Base-by-base conservation (phyloP, 1,140 invertebrate species). In the Cydia fagiglandana region DNA sequence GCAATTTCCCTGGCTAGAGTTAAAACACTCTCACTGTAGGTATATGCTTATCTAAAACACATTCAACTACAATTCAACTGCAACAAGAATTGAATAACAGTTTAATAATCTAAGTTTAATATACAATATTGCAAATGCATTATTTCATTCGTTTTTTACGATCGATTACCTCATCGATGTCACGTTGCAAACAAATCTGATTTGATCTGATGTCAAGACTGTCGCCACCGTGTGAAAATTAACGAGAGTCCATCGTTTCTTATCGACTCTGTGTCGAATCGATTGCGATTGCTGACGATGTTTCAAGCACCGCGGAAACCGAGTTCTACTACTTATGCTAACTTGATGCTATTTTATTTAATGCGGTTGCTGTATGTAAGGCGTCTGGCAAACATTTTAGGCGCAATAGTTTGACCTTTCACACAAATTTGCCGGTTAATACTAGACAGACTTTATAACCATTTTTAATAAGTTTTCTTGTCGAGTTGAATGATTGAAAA, bases 191-290 rank as follows among this genome's bases (percentile, higher is more conserved):
- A 56, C 20, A 56, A 47, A 17, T 24, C 56, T 24, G 28, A 66
- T 66, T 9, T 34, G 24, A 30, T n/a, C n/a, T 24, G 24, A 24
- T 24, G 17, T 34, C 64, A 34, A 66, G 24, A 28, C 28, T 7
- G 24, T 66, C 6, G 4, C 13, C 28, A n/a, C 64, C 28, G 64
- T 66, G 64, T 66, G 64, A 66, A 66, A 66, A 66, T 66, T 7
- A 34, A 66, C 30, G 5, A 66, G 13, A 64, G n/a, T 17, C 61
- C 2, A 3, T 20, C 7, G 15, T 9, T 70, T 41, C 66, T 70
- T 70, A 70, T 70, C 66, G 66, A 17, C 6, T 70, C 66, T 38
- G 34, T 38, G 12, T 41, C 66, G 24, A 70, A 70, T 70, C 30
- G 66, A 70, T 38, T 70, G 34, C 66, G 66, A 41, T 20, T 70